phyloP scores from a whole-genome alignment of 92 coral and sea anemone species.

The Zoanthus solanderi region DNA sequence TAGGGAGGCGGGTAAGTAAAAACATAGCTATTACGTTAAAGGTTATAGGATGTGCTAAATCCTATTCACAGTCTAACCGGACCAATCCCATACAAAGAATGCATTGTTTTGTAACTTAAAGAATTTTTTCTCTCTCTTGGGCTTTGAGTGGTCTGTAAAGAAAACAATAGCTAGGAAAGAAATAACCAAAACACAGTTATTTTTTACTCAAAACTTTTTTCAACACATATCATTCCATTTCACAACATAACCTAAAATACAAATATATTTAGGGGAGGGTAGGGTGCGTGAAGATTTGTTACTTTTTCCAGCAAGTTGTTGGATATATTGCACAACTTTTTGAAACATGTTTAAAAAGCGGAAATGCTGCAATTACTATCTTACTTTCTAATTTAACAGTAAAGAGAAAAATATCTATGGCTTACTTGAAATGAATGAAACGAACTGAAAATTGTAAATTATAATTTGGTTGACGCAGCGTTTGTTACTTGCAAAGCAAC shows the following conservation, averaged over 20 bases:
- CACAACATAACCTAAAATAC: not conserved
- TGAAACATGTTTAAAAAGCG: not conserved
- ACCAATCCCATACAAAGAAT: conserved; percentile 10
- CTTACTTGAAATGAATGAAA: too few species aligned
- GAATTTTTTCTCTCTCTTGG: conserved; percentile 33
- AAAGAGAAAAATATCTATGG: not conserved
- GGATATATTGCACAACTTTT: too few species aligned
- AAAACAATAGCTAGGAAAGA: conserved; percentile 12
- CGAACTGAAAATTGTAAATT: too few species aligned
- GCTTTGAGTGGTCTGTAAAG: not conserved
- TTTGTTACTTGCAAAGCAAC: too few species aligned
- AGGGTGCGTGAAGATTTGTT: too few species aligned
- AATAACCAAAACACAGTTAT: conserved; percentile 6
- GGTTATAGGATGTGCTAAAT: not conserved
- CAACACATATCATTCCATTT: not conserved
- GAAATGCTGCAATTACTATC: not conserved
- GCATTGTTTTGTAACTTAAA: conserved; percentile 16
- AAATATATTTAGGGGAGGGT: too few species aligned
- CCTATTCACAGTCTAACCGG: not conserved
- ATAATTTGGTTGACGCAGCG: too few species aligned
- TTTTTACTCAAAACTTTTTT: not conserved
- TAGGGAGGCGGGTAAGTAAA: conserved; percentile 91
- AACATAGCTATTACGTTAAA: not conserved
- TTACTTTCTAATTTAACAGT: not conserved
- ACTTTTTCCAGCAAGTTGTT: too few species aligned